Percentiles rank a stretch among this genome's conserved stretches.
Evolutionary conservation across 2,888 invertebrate genomes (phyloP).

Genomic region (Amiota communis): DNA sequence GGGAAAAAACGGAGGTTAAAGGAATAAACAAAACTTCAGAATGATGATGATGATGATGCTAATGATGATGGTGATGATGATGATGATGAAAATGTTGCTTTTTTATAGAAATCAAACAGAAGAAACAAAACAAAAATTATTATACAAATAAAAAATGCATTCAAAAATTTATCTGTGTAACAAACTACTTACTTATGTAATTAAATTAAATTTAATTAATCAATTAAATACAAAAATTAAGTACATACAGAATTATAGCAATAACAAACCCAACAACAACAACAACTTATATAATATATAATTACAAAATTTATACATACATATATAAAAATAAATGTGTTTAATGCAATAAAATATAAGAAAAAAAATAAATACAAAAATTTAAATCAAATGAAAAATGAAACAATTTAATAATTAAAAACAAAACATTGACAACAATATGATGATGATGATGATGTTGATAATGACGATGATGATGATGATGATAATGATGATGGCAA

Average conservation of each 20-base stretch:
- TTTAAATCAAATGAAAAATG: slow-evolving; percentile 30
- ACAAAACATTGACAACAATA: slow-evolving; percentile 19
- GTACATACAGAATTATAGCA: slow-evolving; percentile 38
- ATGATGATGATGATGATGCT: slow-evolving; percentile 3
- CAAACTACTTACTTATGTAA: too few species aligned
- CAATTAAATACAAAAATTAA: slow-evolving; percentile 39
- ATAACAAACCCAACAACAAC: slow-evolving; percentile 23
- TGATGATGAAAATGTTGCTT: too few species aligned
- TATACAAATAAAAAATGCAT: not conserved
- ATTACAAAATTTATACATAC: slow-evolving; percentile 44
- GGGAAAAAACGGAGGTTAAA: too few species aligned
- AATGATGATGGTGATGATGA: slow-evolving; percentile 10
- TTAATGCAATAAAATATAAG: slow-evolving; percentile 29
- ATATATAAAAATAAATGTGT: slow-evolving; percentile 37
- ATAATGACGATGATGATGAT: slow-evolving; percentile 1
- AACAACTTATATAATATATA: slow-evolving; percentile 28
- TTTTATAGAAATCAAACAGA: slow-evolving; percentile 22
- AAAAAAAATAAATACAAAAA: not conserved
- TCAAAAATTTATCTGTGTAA: not conserved
- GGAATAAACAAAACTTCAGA: not conserved
- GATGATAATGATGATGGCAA: not conserved
- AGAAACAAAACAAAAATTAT: slow-evolving; percentile 23
- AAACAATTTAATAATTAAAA: slow-evolving; percentile 11
- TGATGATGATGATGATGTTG: slow-evolving; percentile 17
- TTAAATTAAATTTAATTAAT: too few species aligned